phyloP scores from a whole-genome alignment of 2,113 vertebrate genomes.

The Calidris pygmaea region DNA sequence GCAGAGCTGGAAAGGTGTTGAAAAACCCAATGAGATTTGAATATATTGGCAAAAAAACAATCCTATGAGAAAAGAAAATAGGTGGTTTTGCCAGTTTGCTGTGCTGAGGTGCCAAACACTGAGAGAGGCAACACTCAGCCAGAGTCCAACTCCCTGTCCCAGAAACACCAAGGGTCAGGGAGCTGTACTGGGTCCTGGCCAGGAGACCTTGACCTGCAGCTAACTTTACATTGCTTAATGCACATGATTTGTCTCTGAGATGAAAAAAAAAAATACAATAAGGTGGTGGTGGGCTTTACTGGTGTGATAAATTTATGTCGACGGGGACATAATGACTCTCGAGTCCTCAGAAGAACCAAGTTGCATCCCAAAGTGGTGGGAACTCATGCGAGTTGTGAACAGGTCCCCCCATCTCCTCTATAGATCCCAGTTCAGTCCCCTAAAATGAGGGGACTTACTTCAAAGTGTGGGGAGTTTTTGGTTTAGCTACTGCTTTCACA shows the following conservation, averaged over 20 bases:
- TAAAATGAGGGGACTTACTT: not conserved
- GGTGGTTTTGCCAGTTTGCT: not conserved
- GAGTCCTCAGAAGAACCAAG: fast-evolving
- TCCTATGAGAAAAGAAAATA: too few relatives aligned
- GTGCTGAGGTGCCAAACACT: not conserved
- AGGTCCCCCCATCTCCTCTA: not conserved
- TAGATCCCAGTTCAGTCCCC: not conserved
- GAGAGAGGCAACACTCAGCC: not conserved
- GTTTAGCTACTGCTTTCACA: not conserved
- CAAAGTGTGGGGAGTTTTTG: not conserved
- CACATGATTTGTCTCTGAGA: not conserved
- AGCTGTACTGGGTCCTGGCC: not conserved
- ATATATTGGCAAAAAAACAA: not conserved
- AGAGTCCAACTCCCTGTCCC: not conserved
- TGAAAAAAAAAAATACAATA: not conserved
- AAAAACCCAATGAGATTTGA: not conserved
- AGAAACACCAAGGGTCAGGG: fast-evolving
- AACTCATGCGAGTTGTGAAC: fast-evolving
- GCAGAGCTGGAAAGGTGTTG: not conserved
- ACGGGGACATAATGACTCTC: not conserved
- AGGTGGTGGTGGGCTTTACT: not conserved
- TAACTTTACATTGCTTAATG: not conserved
- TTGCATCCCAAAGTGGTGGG: not conserved
- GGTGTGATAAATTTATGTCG: not conserved
- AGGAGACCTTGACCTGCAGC: not conserved